Conservation (phyloP, 2,888 invertebrate genomes). For the Dicyrtomina minuta region DNA sequence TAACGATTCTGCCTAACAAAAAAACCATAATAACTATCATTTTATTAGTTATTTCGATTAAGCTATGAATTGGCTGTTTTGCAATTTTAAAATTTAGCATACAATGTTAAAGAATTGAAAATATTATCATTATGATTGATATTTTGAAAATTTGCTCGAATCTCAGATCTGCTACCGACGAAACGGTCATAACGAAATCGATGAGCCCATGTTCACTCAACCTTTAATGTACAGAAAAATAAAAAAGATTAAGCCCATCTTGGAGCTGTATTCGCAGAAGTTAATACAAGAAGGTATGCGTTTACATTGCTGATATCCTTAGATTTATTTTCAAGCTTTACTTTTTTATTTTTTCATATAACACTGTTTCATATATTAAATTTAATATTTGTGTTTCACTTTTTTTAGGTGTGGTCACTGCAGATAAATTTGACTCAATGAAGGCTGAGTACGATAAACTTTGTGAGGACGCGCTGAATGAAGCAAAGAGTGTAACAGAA, state of each 20-base stretch:
- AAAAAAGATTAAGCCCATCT: conserved; percentile 72
- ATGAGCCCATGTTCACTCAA: conserved; percentile 97
- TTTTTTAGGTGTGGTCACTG: conserved; percentile 68
- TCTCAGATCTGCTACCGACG: conserved; percentile 74
- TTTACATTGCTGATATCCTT: not conserved
- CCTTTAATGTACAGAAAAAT: conserved; percentile 96
- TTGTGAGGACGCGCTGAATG: conserved; percentile 81
- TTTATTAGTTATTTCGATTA: too few species aligned
- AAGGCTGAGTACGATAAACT: conserved; percentile 88
- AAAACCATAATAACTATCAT: too few species aligned
- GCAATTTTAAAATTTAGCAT: too few species aligned
- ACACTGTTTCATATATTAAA: too few species aligned
- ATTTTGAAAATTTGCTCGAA: conserved; percentile 56
- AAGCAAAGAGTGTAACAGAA: conserved; percentile 81
- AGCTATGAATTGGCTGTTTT: too few species aligned
- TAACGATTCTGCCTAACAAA: too few species aligned
- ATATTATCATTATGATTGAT: too few species aligned
- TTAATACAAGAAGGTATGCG: conserved; percentile 67
- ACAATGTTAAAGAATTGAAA: too few species aligned
- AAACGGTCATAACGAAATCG: conserved; percentile 95
- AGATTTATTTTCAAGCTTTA: not conserved
- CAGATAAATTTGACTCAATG: conserved; percentile 78
- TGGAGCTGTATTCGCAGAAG: conserved; percentile 81
- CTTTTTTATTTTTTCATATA: too few species aligned
- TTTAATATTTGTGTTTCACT: too few species aligned